Evolutionary conservation across 2,797 vertebrate genomes (phyloP).

Genomic region (Ptychadena robeensis): DNA sequence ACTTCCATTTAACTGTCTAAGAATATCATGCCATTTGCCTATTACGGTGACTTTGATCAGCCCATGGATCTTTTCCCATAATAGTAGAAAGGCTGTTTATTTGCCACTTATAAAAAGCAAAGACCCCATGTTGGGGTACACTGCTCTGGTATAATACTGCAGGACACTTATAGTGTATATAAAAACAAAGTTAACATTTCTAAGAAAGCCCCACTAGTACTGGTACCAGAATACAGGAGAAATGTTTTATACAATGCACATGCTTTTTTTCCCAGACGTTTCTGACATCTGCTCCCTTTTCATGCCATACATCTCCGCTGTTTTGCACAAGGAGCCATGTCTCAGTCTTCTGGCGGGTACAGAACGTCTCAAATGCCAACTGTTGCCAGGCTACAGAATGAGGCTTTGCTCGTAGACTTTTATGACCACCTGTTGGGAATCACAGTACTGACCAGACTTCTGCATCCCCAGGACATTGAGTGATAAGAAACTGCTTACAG

Average conservation of each 20-base stretch:
- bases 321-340: conserved; percentile 40
- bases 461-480: conserved; percentile 58
- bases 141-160: neutral
- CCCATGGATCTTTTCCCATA: conserved; percentile 1
- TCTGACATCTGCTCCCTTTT: neutral
- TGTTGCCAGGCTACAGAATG: conserved; percentile 67
- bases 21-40: neutral
- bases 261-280: neutral
- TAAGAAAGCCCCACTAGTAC: too few relatives aligned
- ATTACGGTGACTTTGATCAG: neutral
- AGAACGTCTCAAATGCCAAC: conserved; percentile 76
- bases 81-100: too few relatives aligned
- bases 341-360: conserved; percentile 58
- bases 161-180: neutral
- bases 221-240: neutral
- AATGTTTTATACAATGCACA: neutral
- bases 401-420: conserved; percentile 68
- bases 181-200: neutral
- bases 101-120: too few relatives aligned
- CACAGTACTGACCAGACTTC: conserved; percentile 64
- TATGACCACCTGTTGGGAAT: conserved; percentile 65
- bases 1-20: neutral
- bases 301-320: neutral
- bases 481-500: conserved; percentile 59
- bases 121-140: neutral